Base-by-base conservation (phyloP, 2,888 invertebrate species). In the Ypsolopha scabrella region DNA sequence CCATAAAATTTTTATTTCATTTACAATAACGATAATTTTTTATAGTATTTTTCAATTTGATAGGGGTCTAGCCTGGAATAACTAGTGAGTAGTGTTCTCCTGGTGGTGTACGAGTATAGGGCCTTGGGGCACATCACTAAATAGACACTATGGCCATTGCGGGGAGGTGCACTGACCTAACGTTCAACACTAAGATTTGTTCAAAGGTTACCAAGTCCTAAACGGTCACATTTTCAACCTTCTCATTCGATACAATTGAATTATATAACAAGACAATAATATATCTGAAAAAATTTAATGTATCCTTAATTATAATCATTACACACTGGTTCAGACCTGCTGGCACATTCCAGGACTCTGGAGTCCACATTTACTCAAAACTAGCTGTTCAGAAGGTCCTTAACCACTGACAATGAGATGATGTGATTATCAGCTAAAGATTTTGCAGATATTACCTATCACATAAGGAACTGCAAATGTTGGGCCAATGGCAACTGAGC, bases 181-280 rank as follows among this genome's bases (percentile, higher is more conserved):
- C 78, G 77, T 80, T 79, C 76, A 51, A 51, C 45, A 70, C 80
- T 80, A 81, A 77, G 65, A 75, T 71, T 70, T 75, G 68, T 75
- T 80, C 72, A 68, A 77, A 74, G 70, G 56, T 77, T 75, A 75
- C 69, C 61, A 60, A 77, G 68, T 74, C 68, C 74, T 75, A 75
- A 75, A 70, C 52, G 61, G 73, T 75, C 67, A 65, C 68, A 68
- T 67, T 67, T 72, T 72, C 70, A 79, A 79, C 78, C 68, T 72
- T 74, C 70, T 72, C 68, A 56, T 71, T 70, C 65, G 77, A 83
- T 85, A 87, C 83, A 85, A 76, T 82, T 86, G 78, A 85, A 83
- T 79, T 80, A 86, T 82, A 85, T 87, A 87, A 87, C 87, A 87
- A 87, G 83, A 83, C 80, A 83, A 83, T 85, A 83, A 85, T 87